These are phyloP conservation scores for Drosophila miranda DNA, from an alignment of 1,140 invertebrate genomes.

Conservation along the genomic window DNA sequence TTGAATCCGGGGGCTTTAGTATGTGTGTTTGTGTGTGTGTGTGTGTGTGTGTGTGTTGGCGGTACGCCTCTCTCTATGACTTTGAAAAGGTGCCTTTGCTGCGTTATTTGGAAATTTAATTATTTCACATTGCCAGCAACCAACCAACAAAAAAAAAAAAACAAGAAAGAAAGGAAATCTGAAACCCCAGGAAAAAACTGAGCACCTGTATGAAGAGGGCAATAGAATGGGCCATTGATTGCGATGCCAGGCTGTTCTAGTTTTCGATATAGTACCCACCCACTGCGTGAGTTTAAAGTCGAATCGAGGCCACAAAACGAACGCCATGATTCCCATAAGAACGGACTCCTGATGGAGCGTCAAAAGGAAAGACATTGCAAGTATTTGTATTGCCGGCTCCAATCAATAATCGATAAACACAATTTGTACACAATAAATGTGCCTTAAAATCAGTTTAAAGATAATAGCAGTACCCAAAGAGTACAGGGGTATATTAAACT, in stretches of 20 bases:
- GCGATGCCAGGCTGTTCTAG: constrained; percentile 20
- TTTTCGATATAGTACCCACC: no score
- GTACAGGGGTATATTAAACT: no score
- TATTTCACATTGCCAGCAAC: constrained; percentile 58
- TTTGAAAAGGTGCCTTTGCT: constrained; percentile 67
- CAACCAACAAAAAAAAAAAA: constrained; percentile 10
- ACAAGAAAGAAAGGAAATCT: background rate
- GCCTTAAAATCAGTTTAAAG: no score
- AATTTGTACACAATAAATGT: no score
- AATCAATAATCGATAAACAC: no score
- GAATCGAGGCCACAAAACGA: no score
- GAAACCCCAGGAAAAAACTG: constrained; percentile 22
- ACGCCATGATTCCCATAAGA: no score
- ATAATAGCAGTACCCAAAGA: no score
- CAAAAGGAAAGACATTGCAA: no score
- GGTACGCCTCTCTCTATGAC: constrained; percentile 28
- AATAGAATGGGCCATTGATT: constrained; percentile 62
- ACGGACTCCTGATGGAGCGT: no score
- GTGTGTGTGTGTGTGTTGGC: constrained; percentile 10
- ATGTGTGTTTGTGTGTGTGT: constrained; percentile 28
- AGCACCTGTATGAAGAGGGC: constrained; percentile 17
- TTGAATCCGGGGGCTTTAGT: constrained; percentile 45
- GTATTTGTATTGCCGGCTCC: no score
- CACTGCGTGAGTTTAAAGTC: no score
- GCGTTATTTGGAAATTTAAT: constrained; percentile 76